A percentile compares a stretch with the other conserved stretches of the same genome.
These are phyloP conservation scores for Erpetoichthys calabaricus DNA, from an alignment of 2,797 vertebrate species.

Conservation along the genomic window DNA sequence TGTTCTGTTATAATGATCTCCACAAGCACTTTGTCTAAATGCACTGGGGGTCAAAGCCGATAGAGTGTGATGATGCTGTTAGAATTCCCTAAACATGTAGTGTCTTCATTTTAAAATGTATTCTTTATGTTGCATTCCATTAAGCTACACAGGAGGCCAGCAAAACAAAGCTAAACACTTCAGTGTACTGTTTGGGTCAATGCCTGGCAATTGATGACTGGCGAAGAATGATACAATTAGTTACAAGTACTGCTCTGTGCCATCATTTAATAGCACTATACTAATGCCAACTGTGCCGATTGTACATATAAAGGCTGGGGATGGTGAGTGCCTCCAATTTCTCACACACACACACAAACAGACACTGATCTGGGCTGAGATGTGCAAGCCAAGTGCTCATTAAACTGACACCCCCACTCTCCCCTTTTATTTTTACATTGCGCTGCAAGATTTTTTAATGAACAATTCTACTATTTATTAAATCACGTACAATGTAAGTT, in stretches of 20 bases:
- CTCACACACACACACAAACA: slow-evolving; percentile 8
- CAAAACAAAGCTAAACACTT: no score
- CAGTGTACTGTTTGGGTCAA: no score
- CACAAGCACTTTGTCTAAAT: no score
- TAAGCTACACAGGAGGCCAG: neutral
- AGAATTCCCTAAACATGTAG: no score
- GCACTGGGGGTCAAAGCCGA: no score
- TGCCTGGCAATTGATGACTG: no score
- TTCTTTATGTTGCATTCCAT: slow-evolving; percentile 1
- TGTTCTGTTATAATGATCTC: no score
- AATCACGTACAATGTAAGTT: slow-evolving; percentile 35
- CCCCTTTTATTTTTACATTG: slow-evolving; percentile 9
- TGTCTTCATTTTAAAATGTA: neutral
- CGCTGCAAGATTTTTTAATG: slow-evolving; percentile 21
- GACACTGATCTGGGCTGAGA: neutral
- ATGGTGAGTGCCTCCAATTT: slow-evolving; percentile 4
- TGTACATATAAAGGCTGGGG: neutral
- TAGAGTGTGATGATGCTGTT: no score
- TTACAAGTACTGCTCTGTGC: no score
- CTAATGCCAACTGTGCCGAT: no score
- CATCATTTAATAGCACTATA: no score
- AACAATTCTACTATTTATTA: slow-evolving; percentile 40
- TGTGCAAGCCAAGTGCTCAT: neutral
- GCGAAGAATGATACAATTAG: no score
- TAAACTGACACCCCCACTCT: slow-evolving; percentile 1